These are phyloP conservation scores for Dicentrarchus labrax DNA, from an alignment of 2,113 vertebrate genomes.

Conservation along the genomic window DNA sequence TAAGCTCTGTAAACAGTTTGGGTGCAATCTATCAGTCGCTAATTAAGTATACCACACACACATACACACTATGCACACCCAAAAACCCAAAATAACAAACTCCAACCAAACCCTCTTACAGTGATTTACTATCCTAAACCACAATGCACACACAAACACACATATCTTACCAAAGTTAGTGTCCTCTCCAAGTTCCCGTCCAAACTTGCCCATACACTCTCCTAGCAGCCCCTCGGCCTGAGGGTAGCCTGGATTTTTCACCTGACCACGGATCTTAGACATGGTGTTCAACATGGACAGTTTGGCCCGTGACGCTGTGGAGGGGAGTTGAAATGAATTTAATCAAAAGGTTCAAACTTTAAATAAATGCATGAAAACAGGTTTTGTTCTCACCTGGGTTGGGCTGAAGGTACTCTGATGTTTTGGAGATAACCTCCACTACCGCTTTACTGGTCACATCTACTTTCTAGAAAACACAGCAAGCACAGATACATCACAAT, in stretches of 20 bases:
- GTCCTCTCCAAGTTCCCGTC: conserved; percentile 95
- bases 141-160: conserved; percentile 3
- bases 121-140: background rate
- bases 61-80: background rate
- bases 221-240: conserved; percentile 96
- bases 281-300: conserved; percentile 97
- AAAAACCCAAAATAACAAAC: conserved; percentile 21
- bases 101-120: background rate
- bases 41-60: background rate
- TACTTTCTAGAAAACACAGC: conserved; percentile 90
- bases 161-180: conserved; percentile 94
- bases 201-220: conserved; percentile 95
- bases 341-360: background rate
- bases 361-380: background rate
- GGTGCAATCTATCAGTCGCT: background rate
- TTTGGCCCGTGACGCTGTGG: conserved; percentile 94
- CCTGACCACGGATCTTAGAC: conserved; percentile 98
- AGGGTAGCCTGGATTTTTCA: conserved; percentile 97
- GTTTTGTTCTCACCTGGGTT: conserved; percentile 91
- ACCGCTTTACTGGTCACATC: conserved; percentile 98
- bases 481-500: conserved; percentile 1
- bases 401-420: conserved; percentile 97
- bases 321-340: background rate
- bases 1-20: background rate
- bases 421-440: conserved; percentile 94